phyloP scores from a whole-genome alignment of 2,888 invertebrate species.

The Platycnemis pennipes region DNA sequence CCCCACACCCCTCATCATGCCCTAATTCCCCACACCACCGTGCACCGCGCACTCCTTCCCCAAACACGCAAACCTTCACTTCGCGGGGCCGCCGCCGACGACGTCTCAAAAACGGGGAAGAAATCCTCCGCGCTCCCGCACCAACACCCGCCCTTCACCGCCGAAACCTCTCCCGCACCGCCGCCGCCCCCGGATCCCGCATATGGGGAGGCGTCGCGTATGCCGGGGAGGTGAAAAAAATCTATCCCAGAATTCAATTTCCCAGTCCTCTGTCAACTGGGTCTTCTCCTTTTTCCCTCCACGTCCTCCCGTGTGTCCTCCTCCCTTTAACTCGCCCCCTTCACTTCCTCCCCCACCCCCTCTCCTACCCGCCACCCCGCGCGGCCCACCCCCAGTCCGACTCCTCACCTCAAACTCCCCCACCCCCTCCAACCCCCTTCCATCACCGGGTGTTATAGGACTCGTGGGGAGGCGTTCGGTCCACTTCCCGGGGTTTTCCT shows the following conservation, averaged over 20 bases:
- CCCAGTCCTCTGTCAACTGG: slow-evolving; percentile 69
- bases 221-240: slow-evolving; percentile 42
- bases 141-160: not conserved
- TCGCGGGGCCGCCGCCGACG: not conserved
- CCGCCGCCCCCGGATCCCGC: not conserved
- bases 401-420: not conserved
- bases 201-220: slow-evolving; percentile 13
- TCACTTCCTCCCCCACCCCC: not conserved
- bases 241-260: slow-evolving; percentile 69
- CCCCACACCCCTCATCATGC: slow-evolving; percentile 31
- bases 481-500: slow-evolving; percentile 2
- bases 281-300: slow-evolving; percentile 52
- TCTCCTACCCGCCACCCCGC: not conserved
- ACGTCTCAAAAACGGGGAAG: not conserved
- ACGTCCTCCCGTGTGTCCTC: no score
- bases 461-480: slow-evolving; percentile 17
- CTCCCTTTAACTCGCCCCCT: not conserved
- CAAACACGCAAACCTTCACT: slow-evolving; percentile 18
- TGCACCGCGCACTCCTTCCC: not conserved
- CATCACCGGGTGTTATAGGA: slow-evolving; percentile 46
- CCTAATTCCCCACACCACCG: slow-evolving; percentile 56
- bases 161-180: not conserved
- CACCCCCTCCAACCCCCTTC: not conserved
- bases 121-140: not conserved
- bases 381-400: not conserved